Base-by-base conservation (phyloP, 2,888 invertebrate genomes). In the Lobophora halterata region DNA sequence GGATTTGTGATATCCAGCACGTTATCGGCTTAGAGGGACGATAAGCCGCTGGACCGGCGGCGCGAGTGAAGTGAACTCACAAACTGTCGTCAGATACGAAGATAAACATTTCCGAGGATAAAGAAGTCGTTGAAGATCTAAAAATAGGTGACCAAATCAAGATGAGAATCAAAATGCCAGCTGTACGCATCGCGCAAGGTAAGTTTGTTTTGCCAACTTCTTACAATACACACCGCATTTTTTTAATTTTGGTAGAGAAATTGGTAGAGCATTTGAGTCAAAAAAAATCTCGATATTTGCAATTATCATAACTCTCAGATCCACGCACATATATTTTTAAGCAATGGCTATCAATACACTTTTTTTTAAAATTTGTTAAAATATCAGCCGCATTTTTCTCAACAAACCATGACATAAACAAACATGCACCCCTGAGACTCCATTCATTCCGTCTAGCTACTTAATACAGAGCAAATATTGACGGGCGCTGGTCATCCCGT, bases 161-260 rank as follows among this genome's bases (percentile, higher is more conserved):
- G 92, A 96, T 96, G 96, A 94, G 96, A 95, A 96, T 96, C 91
- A 96, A 96, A 93, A 96, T 96, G 96, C 96, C 96, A 89, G 96
- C 96, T 88, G 95, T 96, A 90, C 93, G 96, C 90, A 96, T 96
- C 91, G 95, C 96, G 90, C 96, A 96, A 95, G 96, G 96, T 96
- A 90, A 29, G 33, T 29, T 42, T 25, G 8, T 29, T 30, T 29
- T 21, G n/a, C 11, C 20, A 12, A 29, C 9, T 16, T 16, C 3
- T 6, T 13, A 14, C 1, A n/a, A n/a, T n/a, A n/a, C n/a, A n/a
- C n/a, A n/a, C n/a, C n/a, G n/a, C n/a, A n/a, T n/a, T n/a, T n/a
- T n/a, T n/a, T n/a, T n/a, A n/a, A n/a, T n/a, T n/a, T n/a, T n/a
- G n/a, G n/a, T n/a, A n/a, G n/a, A n/a, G n/a, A n/a, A n/a, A n/a